Conservation (phyloP, 35 echinoderm and acorn worm species). For the Acanthaster planci region DNA sequence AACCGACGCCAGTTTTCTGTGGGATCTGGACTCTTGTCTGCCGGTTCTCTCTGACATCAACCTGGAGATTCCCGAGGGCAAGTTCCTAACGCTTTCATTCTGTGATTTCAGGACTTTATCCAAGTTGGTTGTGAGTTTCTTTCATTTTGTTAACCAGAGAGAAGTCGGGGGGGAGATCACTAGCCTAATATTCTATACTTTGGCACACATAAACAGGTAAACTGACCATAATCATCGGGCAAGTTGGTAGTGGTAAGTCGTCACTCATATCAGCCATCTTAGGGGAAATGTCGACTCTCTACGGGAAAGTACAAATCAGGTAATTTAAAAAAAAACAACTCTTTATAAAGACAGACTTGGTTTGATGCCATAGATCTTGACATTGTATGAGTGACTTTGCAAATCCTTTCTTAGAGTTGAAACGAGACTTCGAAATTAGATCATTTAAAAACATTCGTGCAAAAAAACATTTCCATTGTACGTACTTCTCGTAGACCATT, state of each 20-base stretch:
- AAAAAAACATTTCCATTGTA: neutral
- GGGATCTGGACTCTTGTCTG: neutral
- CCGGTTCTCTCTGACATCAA: neutral
- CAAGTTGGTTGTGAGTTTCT: neutral
- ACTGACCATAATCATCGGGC: constrained; percentile 80
- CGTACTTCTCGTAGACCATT: neutral
- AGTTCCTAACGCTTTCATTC: neutral
- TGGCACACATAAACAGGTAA: constrained; percentile 41
- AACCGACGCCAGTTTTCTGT: neutral
- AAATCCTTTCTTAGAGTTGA: neutral
- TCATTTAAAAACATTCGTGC: neutral
- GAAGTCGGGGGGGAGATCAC: neutral
- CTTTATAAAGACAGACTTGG: too few species aligned
- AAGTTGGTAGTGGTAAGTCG: constrained; percentile 80
- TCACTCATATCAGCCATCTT: constrained; percentile 71
- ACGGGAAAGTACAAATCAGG: constrained; percentile 59
- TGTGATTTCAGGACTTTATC: neutral
- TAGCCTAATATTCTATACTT: neutral
- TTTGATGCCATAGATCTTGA: too few species aligned
- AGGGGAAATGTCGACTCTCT: constrained; percentile 72
- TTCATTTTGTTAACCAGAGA: neutral
- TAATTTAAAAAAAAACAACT: too few species aligned
- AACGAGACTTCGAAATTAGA: neutral
- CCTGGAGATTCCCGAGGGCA: neutral
- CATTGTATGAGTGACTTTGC: neutral